Evolutionary conservation across 2,113 vertebrate genomes (phyloP).

Genomic region (Neogobius melanostomus): DNA sequence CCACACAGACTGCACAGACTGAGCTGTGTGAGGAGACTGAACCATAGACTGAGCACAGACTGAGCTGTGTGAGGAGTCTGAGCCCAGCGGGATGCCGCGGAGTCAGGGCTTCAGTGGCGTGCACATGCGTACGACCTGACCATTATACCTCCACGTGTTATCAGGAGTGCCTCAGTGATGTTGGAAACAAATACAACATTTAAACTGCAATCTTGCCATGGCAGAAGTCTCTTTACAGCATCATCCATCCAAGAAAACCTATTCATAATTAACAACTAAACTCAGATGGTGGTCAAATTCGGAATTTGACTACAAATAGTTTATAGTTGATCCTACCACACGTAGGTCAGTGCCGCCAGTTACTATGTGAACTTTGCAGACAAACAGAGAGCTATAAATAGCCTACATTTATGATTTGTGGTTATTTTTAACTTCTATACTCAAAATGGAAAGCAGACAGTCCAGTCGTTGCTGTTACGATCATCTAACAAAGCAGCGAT

Average conservation of each 20-base stretch:
- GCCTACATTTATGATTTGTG: background rate
- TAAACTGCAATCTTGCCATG: no score
- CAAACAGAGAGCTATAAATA: background rate
- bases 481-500: background rate
- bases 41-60: background rate
- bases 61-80: background rate
- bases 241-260: no score
- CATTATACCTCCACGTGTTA: background rate
- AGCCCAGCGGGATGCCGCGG: conserved; percentile 8
- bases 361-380: no score
- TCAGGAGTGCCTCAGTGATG: background rate
- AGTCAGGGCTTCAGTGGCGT: background rate
- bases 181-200: background rate
- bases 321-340: background rate
- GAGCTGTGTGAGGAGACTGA: conserved; percentile 15
- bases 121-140: background rate
- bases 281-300: no score
- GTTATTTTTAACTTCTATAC: background rate
- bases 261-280: no score
- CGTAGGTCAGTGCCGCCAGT: no score
- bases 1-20: conserved; percentile 54
- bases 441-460: background rate
- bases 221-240: no score
- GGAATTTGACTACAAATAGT: background rate
- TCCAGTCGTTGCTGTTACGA: background rate